Percentiles rank a stretch among this genome's conserved stretches.
phyloP scores from a whole-genome alignment of 1,140 invertebrate species.

The Caenorhabditis briggsae region DNA sequence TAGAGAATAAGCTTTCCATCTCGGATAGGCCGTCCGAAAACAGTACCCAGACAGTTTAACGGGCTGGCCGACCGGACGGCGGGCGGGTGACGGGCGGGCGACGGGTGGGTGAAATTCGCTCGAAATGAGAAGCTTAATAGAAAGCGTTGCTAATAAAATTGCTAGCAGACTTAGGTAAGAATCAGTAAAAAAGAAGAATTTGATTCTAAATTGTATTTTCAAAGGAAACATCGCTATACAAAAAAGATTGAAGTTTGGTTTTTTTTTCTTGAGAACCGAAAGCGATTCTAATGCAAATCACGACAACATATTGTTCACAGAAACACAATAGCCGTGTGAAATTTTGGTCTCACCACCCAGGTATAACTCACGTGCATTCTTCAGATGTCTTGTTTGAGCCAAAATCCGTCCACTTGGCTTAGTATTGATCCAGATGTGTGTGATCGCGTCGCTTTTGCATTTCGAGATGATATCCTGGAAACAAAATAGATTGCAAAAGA shows the following conservation, averaged over 20 bases:
- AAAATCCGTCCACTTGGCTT: slow-evolving; percentile 76
- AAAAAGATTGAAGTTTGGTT: neutral
- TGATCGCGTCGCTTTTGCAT: slow-evolving; percentile 76
- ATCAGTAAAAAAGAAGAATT: too few relatives aligned
- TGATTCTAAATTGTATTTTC: neutral
- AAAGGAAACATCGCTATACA: neutral
- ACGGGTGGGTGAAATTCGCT: too few relatives aligned
- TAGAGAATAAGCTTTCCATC: too few relatives aligned
- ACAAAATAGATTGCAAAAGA: neutral
- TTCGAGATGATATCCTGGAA: slow-evolving; percentile 77
- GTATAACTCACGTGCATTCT: slow-evolving; percentile 58
- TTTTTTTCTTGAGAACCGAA: neutral
- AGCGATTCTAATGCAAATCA: slow-evolving; percentile 56
- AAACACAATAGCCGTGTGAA: slow-evolving; percentile 21
- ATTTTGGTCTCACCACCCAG: neutral
- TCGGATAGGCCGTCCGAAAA: too few relatives aligned
- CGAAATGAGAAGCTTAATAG: too few relatives aligned
- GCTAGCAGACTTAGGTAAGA: too few relatives aligned
- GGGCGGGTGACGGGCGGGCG: too few relatives aligned
- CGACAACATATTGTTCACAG: neutral
- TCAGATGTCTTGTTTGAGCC: slow-evolving; percentile 72
- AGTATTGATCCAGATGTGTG: slow-evolving; percentile 78
- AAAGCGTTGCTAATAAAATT: too few relatives aligned
- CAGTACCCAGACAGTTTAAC: too few relatives aligned
- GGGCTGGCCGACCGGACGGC: too few relatives aligned